Evolutionary conservation across 1,140 invertebrate genomes (phyloP), one percentile per base, ranked within the genome.

Genomic region (Drosophila repleta): DNA sequence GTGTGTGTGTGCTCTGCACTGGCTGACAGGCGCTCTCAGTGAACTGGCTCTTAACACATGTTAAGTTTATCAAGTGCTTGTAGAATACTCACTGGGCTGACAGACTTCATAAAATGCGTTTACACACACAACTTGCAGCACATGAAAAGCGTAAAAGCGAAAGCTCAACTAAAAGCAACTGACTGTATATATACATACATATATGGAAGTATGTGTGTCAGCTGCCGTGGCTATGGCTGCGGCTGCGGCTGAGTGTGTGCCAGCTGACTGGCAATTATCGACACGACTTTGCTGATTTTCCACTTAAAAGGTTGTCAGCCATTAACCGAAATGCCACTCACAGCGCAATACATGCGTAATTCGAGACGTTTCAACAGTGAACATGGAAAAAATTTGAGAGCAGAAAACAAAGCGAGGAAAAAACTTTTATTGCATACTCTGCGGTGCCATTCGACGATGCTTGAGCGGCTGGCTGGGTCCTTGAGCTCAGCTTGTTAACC

Each of bases 21-120:
- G 37, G 20, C 15, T 53, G 51, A 51, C 48, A 29, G 48, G 6
- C 15, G 18, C 26, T 21, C 51, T 32, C 17, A 21, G 11, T 43
- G 46, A 18, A 29, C 29, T 20, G 64, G 43, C 69, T 48, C 39
- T 67, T 56, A 57, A 45, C 57, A 62, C 64, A 73, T 73, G 70
- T 68, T 56, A 74, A 74, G 62, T 48, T 45, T 65, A 81, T 81
- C 71, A 78, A 85, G 82, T 78, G 82, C 74, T 71, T 65, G 65
- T 68, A 63, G 74, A 45, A 51, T 52, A 66, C 74, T 80, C 26
- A 64, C 48, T 48, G 37, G 51, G 43, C 60, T 48, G 41, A 48
- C 39, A 35, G 56, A 48, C 20, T 61, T 35, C 69, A 72, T 76
- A 51, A 72, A 84, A 64, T 84, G 67, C 21, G 37, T 65, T 60